Percentiles rank a stretch among this genome's conserved stretches.
Conservation (phyloP, 2,888 invertebrate species). For the Lepidocyrtinus sp. region DNA sequence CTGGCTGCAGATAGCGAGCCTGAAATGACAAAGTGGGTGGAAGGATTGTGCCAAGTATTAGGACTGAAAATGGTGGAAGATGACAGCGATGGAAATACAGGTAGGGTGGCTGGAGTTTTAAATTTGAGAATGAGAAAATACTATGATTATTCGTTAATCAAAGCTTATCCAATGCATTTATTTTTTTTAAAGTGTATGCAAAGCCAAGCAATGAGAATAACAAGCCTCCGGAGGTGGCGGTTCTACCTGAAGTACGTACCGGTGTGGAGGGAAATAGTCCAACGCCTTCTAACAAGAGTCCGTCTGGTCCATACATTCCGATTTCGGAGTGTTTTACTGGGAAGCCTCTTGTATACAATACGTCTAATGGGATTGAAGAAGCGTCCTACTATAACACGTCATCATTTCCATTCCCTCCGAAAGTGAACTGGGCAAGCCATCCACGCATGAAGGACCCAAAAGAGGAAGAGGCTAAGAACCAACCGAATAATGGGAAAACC, state of each 20-base stretch:
- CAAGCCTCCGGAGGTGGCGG: conserved; percentile 38
- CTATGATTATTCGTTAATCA: neutral
- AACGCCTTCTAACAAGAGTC: conserved; percentile 70
- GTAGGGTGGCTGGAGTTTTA: conserved; percentile 23
- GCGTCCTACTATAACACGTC: conserved; percentile 62
- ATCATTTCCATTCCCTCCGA: conserved; percentile 68
- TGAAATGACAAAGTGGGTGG: conserved; percentile 97
- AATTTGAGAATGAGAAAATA: neutral
- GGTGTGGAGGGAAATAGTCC: conserved; percentile 67
- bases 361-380: conserved; percentile 43
- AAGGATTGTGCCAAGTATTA: conserved; percentile 84
- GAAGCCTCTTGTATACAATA: conserved; percentile 71
- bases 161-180: neutral
- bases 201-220: conserved; percentile 61
- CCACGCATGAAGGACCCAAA: conserved; percentile 59
- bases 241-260: conserved; percentile 52
- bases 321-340: conserved; percentile 95
- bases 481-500: neutral
- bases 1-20: conserved; percentile 92
- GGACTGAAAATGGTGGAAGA: conserved; percentile 68
- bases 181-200: conserved; percentile 50
- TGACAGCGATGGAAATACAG: conserved; percentile 53
- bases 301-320: conserved; percentile 87
- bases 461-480: conserved; percentile 36
- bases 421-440: conserved; percentile 70